Evolutionary conservation across 2,888 invertebrate species (phyloP).

Genomic region (Reticulitermes lucifugus): DNA sequence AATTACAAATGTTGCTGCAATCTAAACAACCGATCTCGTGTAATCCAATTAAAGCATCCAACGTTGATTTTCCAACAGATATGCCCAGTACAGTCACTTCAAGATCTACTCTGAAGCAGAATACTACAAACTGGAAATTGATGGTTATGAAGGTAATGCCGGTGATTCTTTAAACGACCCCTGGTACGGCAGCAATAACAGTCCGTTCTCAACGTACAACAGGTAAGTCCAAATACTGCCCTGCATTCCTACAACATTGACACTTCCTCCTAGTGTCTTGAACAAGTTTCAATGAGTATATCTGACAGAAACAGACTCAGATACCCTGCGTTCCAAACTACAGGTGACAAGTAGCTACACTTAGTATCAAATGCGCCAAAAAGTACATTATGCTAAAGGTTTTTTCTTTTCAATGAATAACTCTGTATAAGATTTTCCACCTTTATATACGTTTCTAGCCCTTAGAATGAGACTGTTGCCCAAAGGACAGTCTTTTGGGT

Average conservation of each 20-base stretch:
- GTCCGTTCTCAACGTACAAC: slow-evolving; percentile 93
- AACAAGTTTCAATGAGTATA: not conserved
- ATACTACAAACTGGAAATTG: slow-evolving; percentile 92
- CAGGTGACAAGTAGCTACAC: too few species aligned
- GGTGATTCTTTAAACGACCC: slow-evolving; percentile 93
- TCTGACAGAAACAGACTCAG: not conserved
- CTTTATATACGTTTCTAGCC: too few species aligned
- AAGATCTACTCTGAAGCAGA: slow-evolving; percentile 93
- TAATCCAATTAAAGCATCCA: not conserved
- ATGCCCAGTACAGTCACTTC: slow-evolving; percentile 91
- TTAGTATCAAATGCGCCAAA: too few species aligned
- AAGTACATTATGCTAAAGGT: too few species aligned
- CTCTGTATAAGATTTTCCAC: too few species aligned
- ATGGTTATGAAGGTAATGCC: slow-evolving; percentile 91
- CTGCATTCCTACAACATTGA: not conserved
- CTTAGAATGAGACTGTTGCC: too few species aligned
- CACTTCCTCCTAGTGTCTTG: not conserved
- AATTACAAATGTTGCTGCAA: too few species aligned
- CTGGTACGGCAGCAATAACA: slow-evolving; percentile 94
- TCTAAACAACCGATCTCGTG: too few species aligned
- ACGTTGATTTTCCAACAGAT: slow-evolving; percentile 66
- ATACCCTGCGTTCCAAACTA: too few species aligned
- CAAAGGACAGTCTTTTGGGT: too few species aligned
- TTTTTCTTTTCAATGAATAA: too few species aligned
- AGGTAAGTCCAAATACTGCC: slow-evolving; percentile 67